phyloP scores from a whole-genome alignment of 2,888 invertebrate genomes.

The Theodoxus fluviatilis region DNA sequence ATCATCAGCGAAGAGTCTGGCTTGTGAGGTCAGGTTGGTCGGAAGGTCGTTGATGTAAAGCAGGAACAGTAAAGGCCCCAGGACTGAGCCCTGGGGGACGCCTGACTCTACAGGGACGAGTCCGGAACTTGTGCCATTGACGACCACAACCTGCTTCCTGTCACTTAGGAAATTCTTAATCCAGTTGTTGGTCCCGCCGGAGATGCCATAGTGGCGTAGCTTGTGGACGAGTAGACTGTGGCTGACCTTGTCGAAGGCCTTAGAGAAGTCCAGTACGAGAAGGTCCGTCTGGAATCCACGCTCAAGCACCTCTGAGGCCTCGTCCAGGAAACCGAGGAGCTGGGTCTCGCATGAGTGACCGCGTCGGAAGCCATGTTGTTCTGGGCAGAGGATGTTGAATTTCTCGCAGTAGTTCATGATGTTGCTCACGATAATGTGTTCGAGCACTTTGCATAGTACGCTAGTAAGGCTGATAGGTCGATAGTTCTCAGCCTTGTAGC shows the following conservation, averaged over 20 bases:
- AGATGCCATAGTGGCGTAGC: conserved; percentile 10
- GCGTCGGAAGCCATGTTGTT: conserved; percentile 36
- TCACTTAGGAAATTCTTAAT: background rate
- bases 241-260: conserved; percentile 24
- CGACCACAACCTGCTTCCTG: conserved; percentile 11
- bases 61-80: too few species aligned
- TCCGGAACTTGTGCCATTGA: conserved; percentile 15
- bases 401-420: conserved; percentile 30
- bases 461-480: conserved; percentile 35
- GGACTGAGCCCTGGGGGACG: too few species aligned
- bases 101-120: too few species aligned
- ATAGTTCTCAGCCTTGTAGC: conserved; percentile 32
- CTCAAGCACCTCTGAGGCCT: conserved; percentile 29
- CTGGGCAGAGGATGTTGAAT: conserved; percentile 32
- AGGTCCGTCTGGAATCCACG: conserved; percentile 31
- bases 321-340: too few species aligned
- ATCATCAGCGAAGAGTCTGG: too few species aligned
- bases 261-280: conserved; percentile 34
- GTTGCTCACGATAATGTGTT: conserved; percentile 34
- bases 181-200: conserved; percentile 5
- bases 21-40: too few species aligned
- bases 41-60: too few species aligned
- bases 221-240: conserved; percentile 22
- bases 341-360: conserved; percentile 33
- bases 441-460: conserved; percentile 30